Percentiles rank a stretch among this genome's conserved stretches.
phyloP scores from a whole-genome alignment of 2,113 vertebrate genomes.

The Stictonetta naevosa region DNA sequence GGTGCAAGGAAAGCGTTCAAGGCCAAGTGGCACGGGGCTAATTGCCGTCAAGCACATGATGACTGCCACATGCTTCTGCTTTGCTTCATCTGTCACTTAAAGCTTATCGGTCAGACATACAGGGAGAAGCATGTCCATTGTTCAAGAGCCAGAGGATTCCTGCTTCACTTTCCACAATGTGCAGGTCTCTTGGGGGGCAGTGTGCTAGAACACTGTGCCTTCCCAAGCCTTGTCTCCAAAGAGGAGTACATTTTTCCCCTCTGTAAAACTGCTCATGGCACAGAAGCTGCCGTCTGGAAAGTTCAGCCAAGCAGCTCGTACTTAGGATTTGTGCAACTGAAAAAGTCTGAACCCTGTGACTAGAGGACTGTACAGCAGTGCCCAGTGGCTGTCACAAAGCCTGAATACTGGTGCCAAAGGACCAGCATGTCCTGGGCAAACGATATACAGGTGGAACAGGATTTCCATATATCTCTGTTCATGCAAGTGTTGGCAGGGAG shows the following conservation, averaged over 20 bases:
- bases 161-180: not conserved
- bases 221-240: not conserved
- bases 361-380: not conserved
- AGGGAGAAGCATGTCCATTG: not conserved
- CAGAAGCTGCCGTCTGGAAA: not conserved
- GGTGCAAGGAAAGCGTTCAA: not conserved
- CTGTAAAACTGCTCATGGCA: not conserved
- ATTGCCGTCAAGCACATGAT: not conserved
- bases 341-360: not conserved
- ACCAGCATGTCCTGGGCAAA: not conserved
- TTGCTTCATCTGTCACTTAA: not conserved
- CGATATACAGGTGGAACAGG: not conserved
- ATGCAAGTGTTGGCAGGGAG: not conserved
- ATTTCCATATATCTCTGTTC: not conserved
- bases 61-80: not conserved
- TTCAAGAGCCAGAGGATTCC: not conserved
- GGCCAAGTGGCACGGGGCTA: not conserved
- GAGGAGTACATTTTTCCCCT: not conserved
- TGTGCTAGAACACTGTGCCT: not conserved
- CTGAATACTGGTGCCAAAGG: not conserved
- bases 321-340: not conserved
- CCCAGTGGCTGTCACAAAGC: not conserved
- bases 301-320: not conserved
- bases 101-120: not conserved
- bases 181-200: not conserved